Conservation (phyloP, 64 coral and sea anemone genomes). For the Acropora tenuis region DNA sequence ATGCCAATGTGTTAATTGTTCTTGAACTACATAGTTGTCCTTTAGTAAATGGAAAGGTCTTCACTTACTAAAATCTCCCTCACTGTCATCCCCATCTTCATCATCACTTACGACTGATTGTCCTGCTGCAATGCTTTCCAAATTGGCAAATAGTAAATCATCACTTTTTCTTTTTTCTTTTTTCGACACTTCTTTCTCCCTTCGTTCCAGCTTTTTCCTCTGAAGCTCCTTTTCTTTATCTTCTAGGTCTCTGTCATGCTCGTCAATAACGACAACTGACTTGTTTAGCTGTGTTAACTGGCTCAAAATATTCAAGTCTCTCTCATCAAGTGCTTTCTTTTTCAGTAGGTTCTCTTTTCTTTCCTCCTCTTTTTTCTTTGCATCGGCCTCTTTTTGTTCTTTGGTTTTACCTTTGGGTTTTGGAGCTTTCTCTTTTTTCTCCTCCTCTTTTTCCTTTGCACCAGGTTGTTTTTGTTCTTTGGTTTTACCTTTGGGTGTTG, state of each 20-base stretch:
- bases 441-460: slow-evolving; percentile 14
- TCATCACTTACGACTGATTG: not conserved
- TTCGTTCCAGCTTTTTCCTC: slow-evolving; percentile 23
- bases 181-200: slow-evolving; percentile 4
- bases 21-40: not conserved
- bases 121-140: slow-evolving; percentile 3
- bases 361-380: slow-evolving; percentile 16
- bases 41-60: not conserved
- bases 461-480: slow-evolving; percentile 11
- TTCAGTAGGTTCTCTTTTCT: slow-evolving; percentile 52
- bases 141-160: slow-evolving; percentile 14
- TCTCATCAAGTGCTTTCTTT: slow-evolving; percentile 61
- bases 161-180: not conserved
- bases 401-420: slow-evolving; percentile 1
- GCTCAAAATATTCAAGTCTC: slow-evolving; percentile 51
- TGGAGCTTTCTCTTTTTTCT: not conserved
- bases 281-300: slow-evolving; percentile 62
- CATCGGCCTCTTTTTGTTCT: slow-evolving; percentile 7
- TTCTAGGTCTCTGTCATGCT: slow-evolving; percentile 22
- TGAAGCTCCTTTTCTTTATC: slow-evolving; percentile 61
- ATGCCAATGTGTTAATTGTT: too few relatives aligned
- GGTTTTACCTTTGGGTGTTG: not conserved
- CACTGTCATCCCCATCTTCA: slow-evolving; percentile 11
- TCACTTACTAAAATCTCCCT: slow-evolving; percentile 25
- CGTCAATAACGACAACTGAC: slow-evolving; percentile 42